These are phyloP conservation scores for Semnornis frantzii DNA, from an alignment of 2,113 vertebrate genomes.

Conservation along the genomic window DNA sequence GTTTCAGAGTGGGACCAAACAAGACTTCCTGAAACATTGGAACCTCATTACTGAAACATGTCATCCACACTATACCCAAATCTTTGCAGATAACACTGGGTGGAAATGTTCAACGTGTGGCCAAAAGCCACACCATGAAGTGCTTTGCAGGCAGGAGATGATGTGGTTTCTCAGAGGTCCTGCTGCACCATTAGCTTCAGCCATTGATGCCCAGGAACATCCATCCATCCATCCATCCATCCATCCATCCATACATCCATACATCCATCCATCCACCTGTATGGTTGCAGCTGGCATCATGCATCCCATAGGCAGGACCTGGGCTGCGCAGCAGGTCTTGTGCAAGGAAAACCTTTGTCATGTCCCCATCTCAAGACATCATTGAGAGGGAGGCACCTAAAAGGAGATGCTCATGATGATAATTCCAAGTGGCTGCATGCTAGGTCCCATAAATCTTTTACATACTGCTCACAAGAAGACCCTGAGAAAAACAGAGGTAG, in stretches of 20 bases:
- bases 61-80: background rate
- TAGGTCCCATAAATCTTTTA: background rate
- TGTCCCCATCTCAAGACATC: background rate
- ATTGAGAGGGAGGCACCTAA: background rate
- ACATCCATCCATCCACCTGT: too few relatives aligned
- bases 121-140: background rate
- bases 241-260: too few relatives aligned
- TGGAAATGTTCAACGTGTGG: background rate
- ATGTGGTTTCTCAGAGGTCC: background rate
- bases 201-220: background rate
- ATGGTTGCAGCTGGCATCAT: background rate
- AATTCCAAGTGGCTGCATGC: fast-evolving
- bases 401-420: background rate
- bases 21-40: fast-evolving
- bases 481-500: background rate
- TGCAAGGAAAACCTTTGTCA: background rate
- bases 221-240: too few relatives aligned
- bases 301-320: background rate
- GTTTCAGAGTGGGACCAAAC: background rate
- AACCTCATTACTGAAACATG: background rate
- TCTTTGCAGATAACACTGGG: background rate
- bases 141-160: background rate
- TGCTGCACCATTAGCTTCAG: background rate
- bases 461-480: background rate
- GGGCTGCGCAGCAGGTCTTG: background rate